phyloP scores from a whole-genome alignment of 1,140 invertebrate genomes.

The Onthophagus taurus region DNA sequence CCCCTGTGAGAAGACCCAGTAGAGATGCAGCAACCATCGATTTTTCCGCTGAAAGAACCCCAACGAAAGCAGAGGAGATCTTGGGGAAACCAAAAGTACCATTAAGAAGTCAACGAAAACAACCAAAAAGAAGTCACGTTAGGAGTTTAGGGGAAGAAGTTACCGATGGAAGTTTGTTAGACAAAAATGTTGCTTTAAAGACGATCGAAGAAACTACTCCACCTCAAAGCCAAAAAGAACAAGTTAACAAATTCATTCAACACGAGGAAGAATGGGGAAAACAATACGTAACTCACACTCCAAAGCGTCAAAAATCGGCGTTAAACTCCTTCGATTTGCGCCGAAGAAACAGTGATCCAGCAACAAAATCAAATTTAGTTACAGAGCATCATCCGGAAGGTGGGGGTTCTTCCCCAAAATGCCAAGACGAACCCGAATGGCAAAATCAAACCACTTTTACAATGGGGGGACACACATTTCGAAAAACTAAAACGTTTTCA shows the following conservation, averaged over 20 bases:
- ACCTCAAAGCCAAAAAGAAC: constrained; percentile 6
- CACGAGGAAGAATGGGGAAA: constrained; percentile 20
- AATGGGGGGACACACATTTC: constrained; percentile 61
- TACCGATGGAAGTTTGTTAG: constrained; percentile 25
- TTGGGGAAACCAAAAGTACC: constrained; percentile 34
- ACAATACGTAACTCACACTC: constrained; percentile 22
- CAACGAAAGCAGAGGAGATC: constrained; percentile 34
- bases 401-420: constrained; percentile 35
- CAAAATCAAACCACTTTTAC: constrained; percentile 46
- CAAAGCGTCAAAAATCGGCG: constrained; percentile 42
- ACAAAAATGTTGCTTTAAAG: constrained; percentile 31
- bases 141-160: constrained; percentile 38
- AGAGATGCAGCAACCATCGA: constrained; percentile 14
- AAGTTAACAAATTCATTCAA: constrained; percentile 11
- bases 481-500: constrained; percentile 58
- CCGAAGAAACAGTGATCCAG: constrained; percentile 63
- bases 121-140: constrained; percentile 29
- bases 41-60: constrained; percentile 20
- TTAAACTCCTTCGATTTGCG: constrained; percentile 45
- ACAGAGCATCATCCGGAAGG: constrained; percentile 34
- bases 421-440: constrained; percentile 41
- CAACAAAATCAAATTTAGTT: constrained; percentile 38
- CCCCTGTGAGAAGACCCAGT: constrained; percentile 36
- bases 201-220: constrained; percentile 33
- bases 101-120: constrained; percentile 24